Evolutionary conservation across 2,113 vertebrate species (phyloP).

Genomic region (Laticauda laticaudata): DNA sequence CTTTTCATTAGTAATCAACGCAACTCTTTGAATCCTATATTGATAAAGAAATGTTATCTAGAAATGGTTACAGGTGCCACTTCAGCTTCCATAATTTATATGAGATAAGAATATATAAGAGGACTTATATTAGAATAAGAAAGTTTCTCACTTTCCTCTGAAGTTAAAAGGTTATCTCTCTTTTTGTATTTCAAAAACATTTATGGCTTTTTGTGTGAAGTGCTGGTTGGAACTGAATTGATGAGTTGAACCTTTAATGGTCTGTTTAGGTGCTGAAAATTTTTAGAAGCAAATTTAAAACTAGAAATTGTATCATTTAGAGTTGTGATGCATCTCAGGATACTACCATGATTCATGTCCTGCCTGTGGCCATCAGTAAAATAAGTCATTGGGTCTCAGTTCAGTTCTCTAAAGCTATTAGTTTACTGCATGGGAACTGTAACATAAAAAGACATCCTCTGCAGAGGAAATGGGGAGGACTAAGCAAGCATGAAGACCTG

Average conservation of each 20-base stretch:
- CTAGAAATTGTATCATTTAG: conserved; percentile 38
- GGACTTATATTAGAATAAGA: background rate
- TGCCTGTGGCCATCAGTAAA: conserved; percentile 26
- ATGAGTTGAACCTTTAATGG: conserved; percentile 11
- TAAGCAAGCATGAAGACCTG: conserved; percentile 27
- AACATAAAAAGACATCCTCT: conserved; percentile 21
- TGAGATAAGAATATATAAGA: background rate
- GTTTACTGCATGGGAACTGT: conserved; percentile 31
- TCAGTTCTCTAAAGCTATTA: conserved; percentile 24
- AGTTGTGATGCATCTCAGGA: background rate
- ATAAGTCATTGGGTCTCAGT: conserved; percentile 42
- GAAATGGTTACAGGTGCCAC: background rate
- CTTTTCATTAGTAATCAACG: background rate
- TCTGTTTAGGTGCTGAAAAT: background rate
- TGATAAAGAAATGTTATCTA: background rate
- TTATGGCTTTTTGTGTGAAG: background rate
- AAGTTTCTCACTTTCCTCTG: background rate
- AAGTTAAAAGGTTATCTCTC: background rate
- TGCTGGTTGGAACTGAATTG: background rate
- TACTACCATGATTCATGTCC: conserved; percentile 34
- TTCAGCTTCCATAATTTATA: background rate
- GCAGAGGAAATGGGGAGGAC: background rate
- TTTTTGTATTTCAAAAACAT: background rate
- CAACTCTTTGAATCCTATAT: background rate
- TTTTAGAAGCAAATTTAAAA: conserved; percentile 36